These are phyloP conservation scores for Drosophila azteca DNA, from an alignment of 1,140 invertebrate species.

Conservation along the genomic window DNA sequence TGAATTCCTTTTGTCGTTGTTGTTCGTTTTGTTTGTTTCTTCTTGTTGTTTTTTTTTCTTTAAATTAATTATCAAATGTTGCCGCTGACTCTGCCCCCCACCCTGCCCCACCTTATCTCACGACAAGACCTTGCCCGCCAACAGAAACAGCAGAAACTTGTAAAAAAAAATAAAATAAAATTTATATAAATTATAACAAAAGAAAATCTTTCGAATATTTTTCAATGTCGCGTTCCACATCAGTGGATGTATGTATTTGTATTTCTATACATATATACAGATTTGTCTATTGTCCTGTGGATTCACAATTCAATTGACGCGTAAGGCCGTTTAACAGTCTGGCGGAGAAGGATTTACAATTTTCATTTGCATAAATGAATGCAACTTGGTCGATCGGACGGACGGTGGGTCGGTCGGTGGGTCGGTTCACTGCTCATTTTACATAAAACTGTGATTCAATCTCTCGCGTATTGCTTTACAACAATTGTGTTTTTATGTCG, in stretches of 20 bases:
- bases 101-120: constrained; percentile 21
- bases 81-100: constrained; percentile 12
- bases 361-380: constrained; percentile 61
- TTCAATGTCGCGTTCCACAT: constrained; percentile 57
- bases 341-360: constrained; percentile 56
- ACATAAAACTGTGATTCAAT: constrained; percentile 52
- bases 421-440: constrained; percentile 12
- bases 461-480: constrained; percentile 10
- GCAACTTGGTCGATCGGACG: not conserved
- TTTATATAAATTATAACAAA: constrained; percentile 47
- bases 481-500: not conserved
- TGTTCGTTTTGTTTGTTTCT: constrained; percentile 12
- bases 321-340: constrained; percentile 74
- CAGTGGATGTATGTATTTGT: constrained; percentile 22
- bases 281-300: constrained; percentile 21
- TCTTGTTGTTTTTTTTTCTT: constrained; percentile 54
- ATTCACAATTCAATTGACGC: constrained; percentile 59
- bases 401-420: too few relatives aligned
- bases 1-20: constrained; percentile 21
- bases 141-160: constrained; percentile 27
- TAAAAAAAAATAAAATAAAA: constrained; percentile 24
- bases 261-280: too few relatives aligned
- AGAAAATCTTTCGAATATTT: constrained; percentile 58
- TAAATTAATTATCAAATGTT: constrained; percentile 68
- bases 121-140: constrained; percentile 47